Evolutionary conservation across 2,888 invertebrate genomes (phyloP).

Genomic region (Tanypteryx hageni): DNA sequence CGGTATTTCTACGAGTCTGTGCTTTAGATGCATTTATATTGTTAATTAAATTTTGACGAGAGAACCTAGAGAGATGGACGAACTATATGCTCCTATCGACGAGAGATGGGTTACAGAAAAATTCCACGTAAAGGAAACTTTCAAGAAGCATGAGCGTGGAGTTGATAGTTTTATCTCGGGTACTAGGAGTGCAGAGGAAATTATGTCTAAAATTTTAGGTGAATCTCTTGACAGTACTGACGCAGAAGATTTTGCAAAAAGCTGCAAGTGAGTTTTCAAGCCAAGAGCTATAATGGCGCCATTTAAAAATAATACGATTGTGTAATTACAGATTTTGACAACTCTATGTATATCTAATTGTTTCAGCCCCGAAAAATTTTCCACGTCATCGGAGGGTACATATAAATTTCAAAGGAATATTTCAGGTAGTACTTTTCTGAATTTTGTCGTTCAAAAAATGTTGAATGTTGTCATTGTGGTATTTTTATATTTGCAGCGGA

Average conservation of each 20-base stretch:
- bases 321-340: background rate
- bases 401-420: background rate
- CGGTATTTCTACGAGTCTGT: too few relatives aligned
- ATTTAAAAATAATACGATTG: background rate
- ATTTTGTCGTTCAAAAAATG: background rate
- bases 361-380: background rate
- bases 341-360: background rate
- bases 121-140: background rate
- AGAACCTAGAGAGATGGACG: background rate
- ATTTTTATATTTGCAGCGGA: background rate
- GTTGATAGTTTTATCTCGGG: background rate
- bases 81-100: background rate
- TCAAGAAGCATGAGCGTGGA: background rate
- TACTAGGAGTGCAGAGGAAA: background rate
- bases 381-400: background rate
- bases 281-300: background rate
- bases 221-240: background rate
- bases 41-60: too few relatives aligned
- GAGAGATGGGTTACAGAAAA: background rate
- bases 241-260: background rate
- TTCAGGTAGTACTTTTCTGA: background rate
- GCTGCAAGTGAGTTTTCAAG: background rate
- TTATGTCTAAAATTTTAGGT: background rate
- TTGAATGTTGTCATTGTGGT: background rate
- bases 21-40: too few relatives aligned